These are phyloP conservation scores for Drosophila setifemur DNA, from an alignment of 1,140 invertebrate species.

Conservation along the genomic window DNA sequence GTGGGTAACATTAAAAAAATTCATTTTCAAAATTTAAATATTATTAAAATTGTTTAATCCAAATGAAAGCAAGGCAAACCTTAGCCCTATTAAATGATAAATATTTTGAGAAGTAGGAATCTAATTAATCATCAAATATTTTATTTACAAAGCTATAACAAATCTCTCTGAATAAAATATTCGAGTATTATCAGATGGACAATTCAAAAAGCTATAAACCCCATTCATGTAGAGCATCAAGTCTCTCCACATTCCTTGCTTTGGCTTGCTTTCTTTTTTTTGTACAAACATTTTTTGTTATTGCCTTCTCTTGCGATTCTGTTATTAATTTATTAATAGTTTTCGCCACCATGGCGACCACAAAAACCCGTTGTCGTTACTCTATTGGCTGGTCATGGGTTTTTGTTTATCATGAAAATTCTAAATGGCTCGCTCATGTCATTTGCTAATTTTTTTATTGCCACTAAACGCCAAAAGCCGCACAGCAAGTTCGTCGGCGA, in stretches of 20 bases:
- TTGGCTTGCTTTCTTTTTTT: conserved; percentile 26
- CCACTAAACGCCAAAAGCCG: conserved; percentile 17
- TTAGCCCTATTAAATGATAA: too few species aligned
- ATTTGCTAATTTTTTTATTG: conserved; percentile 64
- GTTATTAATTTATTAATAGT: conserved; percentile 70
- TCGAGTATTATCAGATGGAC: too few species aligned
- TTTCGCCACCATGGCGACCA: conserved; percentile 39
- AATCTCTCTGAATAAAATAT: too few species aligned
- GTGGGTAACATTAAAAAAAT: too few species aligned
- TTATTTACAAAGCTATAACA: too few species aligned
- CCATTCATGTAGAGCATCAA: conserved; percentile 14
- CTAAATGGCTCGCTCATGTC: conserved; percentile 65
- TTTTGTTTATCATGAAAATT: conserved; percentile 70
- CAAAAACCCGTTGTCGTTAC: conserved; percentile 43
- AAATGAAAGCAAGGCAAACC: too few species aligned
- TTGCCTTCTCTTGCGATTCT: conserved; percentile 31
- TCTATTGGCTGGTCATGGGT: conserved; percentile 51
- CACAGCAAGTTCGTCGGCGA: conserved; percentile 49
- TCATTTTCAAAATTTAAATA: too few species aligned
- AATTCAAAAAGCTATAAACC: neutral
- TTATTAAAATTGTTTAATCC: too few species aligned
- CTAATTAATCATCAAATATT: too few species aligned
- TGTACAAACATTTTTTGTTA: conserved; percentile 4
- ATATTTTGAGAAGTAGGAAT: too few species aligned
- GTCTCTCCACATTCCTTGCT: conserved; percentile 7